Percentiles rank a stretch among this genome's conserved stretches.
These are phyloP conservation scores for Spongilla lacustris DNA, from an alignment of 37 sponge, comb jelly and placozoan genomes.

Conservation along the genomic window DNA sequence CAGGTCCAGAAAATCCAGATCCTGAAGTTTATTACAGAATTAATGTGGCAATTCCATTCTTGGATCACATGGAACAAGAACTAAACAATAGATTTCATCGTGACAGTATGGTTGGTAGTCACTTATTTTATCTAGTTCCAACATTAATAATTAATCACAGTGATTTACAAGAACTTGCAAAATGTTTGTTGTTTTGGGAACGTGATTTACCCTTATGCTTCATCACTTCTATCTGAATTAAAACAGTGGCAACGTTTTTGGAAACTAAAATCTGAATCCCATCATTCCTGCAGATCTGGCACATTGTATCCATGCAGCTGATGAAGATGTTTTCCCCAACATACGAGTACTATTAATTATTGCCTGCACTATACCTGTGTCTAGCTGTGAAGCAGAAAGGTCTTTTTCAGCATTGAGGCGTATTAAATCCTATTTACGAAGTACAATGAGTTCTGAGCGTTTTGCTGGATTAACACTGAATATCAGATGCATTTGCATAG, in stretches of 20 bases:
- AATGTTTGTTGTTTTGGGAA: too few species aligned
- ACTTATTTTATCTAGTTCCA: too few species aligned
- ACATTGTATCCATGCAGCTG: neutral
- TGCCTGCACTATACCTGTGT: neutral
- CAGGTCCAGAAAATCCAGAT: too few species aligned
- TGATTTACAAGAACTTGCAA: too few species aligned
- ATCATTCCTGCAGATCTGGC: neutral
- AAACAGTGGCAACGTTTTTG: neutral
- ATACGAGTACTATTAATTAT: neutral
- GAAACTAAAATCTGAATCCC: neutral
- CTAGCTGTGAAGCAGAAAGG: neutral
- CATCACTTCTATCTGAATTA: neutral
- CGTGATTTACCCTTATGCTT: too few species aligned
- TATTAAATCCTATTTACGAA: neutral
- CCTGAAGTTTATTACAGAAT: too few species aligned
- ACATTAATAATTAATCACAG: too few species aligned
- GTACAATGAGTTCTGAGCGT: neutral
- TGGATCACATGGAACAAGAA: too few species aligned
- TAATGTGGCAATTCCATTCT: too few species aligned
- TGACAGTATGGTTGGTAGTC: too few species aligned
- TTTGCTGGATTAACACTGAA: neutral
- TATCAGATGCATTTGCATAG: neutral
- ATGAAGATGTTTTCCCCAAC: neutral
- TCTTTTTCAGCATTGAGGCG: neutral
- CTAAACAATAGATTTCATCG: too few species aligned